Evolutionary conservation across 2,888 invertebrate species (phyloP).

Genomic region (Macaria liturata): DNA sequence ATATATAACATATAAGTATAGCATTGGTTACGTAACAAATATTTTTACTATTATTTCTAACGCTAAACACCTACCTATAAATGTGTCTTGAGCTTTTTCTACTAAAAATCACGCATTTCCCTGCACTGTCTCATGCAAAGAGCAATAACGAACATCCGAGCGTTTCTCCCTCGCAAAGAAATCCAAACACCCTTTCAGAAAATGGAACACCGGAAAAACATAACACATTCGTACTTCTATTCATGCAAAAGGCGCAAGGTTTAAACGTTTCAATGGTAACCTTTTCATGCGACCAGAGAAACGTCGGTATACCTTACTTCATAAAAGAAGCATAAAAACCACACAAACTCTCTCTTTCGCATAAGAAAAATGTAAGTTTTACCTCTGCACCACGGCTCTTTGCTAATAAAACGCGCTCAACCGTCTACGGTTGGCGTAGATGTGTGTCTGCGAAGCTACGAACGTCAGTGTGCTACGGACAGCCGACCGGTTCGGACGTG

Average conservation of each 20-base stretch:
- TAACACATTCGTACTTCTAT: constrained; percentile 73
- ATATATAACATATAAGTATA: too few species aligned
- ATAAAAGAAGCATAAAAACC: constrained; percentile 45
- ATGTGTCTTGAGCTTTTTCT: too few species aligned
- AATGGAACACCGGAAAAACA: constrained; percentile 66
- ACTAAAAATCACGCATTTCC: neutral
- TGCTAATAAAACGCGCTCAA: neutral
- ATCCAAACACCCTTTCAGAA: constrained; percentile 66
- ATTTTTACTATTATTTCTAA: too few species aligned
- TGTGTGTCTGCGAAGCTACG: constrained; percentile 20
- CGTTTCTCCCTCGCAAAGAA: constrained; percentile 47
- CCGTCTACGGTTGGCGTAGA: constrained; percentile 46
- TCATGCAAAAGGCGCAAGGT: constrained; percentile 73
- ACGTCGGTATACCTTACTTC: constrained; percentile 35
- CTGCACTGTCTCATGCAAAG: constrained; percentile 3
- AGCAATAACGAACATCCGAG: constrained; percentile 37
- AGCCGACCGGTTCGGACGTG: constrained; percentile 53
- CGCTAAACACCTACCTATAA: too few species aligned
- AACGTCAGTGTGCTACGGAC: constrained; percentile 52
- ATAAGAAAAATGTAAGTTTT: constrained; percentile 55
- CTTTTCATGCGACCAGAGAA: constrained; percentile 61
- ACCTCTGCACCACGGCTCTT: constrained; percentile 13
- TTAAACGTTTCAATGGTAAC: constrained; percentile 71
- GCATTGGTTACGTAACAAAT: too few species aligned
- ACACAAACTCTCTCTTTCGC: too few species aligned